A percentile compares a stretch with the other conserved stretches of the same genome.
These are phyloP conservation scores for Dysmachus trigonus DNA, from an alignment of 2,888 invertebrate genomes.

Conservation along the genomic window DNA sequence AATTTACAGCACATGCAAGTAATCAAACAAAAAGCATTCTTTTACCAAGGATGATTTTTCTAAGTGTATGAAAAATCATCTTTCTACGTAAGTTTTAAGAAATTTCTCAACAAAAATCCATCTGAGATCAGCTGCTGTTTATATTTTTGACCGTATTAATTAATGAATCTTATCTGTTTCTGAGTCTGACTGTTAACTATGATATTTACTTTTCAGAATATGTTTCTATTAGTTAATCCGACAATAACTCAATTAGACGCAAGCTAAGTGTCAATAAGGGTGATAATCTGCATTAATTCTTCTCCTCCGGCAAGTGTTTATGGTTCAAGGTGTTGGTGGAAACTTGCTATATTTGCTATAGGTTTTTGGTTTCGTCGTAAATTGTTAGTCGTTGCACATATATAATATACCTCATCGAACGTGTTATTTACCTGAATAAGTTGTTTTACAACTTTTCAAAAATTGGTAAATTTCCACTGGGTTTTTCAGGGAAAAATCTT, in stretches of 20 bases:
- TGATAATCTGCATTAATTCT: slow-evolving; percentile 10
- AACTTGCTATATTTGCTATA: not conserved
- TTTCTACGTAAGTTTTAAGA: not conserved
- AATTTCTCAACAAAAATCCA: not conserved
- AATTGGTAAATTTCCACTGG: not conserved
- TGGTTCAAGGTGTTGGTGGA: not conserved
- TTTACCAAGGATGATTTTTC: no score
- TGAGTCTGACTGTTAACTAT: not conserved
- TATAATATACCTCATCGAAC: not conserved
- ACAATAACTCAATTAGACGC: slow-evolving; percentile 19
- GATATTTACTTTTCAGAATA: not conserved
- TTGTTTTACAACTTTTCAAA: not conserved
- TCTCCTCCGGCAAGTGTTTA: not conserved
- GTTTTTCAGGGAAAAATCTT: not conserved
- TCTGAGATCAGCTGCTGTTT: not conserved
- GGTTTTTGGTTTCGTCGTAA: not conserved
- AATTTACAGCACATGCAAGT: no score
- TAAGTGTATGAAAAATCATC: not conserved
- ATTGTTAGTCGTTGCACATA: not conserved
- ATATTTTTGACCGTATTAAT: not conserved
- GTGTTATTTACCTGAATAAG: not conserved
- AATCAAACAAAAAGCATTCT: no score
- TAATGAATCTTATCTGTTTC: not conserved
- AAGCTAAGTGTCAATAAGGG: slow-evolving; percentile 14
- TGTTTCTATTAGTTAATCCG: not conserved